phyloP scores from a whole-genome alignment of 2,888 invertebrate genomes.

The Rosalia funebris region DNA sequence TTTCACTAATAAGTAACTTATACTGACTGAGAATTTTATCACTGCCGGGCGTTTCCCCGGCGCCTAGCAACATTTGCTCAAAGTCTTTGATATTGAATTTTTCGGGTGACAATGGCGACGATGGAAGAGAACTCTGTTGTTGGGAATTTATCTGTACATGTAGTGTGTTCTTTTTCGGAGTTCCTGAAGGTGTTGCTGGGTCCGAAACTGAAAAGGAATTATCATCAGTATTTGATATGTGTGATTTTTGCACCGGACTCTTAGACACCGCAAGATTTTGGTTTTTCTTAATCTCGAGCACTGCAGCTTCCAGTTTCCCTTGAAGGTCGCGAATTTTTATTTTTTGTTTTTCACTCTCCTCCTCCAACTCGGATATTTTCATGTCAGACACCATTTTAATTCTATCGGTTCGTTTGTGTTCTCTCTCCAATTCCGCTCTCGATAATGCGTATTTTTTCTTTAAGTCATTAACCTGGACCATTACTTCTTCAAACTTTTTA shows the following conservation, averaged over 20 bases:
- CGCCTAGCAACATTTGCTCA: constrained; percentile 28
- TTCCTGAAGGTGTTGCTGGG: constrained; percentile 58
- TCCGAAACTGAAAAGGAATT: constrained; percentile 60
- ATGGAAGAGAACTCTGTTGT: constrained; percentile 15
- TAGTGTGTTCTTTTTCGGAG: constrained; percentile 54
- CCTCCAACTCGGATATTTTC: constrained; percentile 64
- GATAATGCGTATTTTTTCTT: constrained; percentile 41
- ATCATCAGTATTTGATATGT: constrained; percentile 55
- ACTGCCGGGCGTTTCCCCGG: constrained; percentile 29
- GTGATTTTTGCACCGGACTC: constrained; percentile 43
- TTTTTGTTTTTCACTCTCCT: constrained; percentile 57
- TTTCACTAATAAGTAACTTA: constrained; percentile 5
- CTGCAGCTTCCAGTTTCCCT: constrained; percentile 54
- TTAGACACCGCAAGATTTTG: constrained; percentile 57
- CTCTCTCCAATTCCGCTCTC: constrained; percentile 44
- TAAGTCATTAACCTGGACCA: constrained; percentile 40
- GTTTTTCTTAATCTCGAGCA: constrained; percentile 57
- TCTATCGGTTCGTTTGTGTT: constrained; percentile 44
- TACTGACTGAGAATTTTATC: constrained; percentile 42
- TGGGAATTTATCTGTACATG: constrained; percentile 46
- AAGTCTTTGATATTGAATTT: constrained; percentile 32
- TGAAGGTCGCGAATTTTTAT: constrained; percentile 55
- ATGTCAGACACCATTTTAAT: constrained; percentile 61
- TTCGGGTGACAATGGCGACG: constrained; percentile 36
- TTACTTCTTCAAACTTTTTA: constrained; percentile 44